Conservation (phyloP, 1,140 invertebrate genomes). For the Paracyclopina nana region DNA sequence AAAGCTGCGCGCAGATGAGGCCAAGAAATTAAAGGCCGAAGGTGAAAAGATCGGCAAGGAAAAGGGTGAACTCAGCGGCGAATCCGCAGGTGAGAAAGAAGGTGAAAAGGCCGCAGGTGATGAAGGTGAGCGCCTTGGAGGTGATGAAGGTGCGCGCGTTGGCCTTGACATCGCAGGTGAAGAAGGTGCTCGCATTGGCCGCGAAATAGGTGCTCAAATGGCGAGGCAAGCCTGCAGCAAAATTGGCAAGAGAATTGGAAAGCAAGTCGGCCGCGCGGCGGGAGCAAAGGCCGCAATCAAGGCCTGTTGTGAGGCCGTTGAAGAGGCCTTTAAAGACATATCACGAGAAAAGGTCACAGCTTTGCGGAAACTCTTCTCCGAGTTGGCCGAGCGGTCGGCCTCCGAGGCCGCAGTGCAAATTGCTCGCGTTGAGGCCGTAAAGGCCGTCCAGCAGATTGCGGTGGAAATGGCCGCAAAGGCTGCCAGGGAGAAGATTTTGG, state of each 20-base stretch:
- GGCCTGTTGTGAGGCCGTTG: not conserved
- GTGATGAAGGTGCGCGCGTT: slow-evolving; percentile 14
- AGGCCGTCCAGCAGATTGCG: slow-evolving; percentile 12
- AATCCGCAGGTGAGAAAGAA: slow-evolving; percentile 5
- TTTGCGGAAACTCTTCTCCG: slow-evolving; percentile 8
- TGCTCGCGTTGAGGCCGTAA: slow-evolving; percentile 8
- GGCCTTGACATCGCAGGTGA: slow-evolving; percentile 16
- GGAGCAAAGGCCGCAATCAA: not conserved
- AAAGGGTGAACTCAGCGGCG: slow-evolving; percentile 6
- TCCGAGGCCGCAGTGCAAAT: not conserved
- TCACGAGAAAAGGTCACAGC: slow-evolving; percentile 5
- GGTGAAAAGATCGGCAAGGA: slow-evolving; percentile 6
- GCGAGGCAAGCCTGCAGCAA: slow-evolving; percentile 10
- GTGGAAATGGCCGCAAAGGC: slow-evolving; percentile 11
- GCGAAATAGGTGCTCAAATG: slow-evolving; percentile 15
- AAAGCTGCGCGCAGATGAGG: slow-evolving; percentile 7
- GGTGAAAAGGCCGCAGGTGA: slow-evolving; percentile 14
- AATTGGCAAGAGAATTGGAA: slow-evolving; percentile 13
- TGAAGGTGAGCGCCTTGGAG: slow-evolving; percentile 12
- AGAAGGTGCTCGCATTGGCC: slow-evolving; percentile 14
- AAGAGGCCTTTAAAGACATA: slow-evolving; percentile 6
- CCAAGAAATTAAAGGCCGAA: slow-evolving; percentile 12
- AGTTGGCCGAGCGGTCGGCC: slow-evolving; percentile 5
- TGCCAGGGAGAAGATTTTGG: slow-evolving; percentile 14
- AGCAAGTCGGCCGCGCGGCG: slow-evolving; percentile 1